Conservation (phyloP, 2,797 vertebrate species). For the Oreochromis grahami region DNA sequence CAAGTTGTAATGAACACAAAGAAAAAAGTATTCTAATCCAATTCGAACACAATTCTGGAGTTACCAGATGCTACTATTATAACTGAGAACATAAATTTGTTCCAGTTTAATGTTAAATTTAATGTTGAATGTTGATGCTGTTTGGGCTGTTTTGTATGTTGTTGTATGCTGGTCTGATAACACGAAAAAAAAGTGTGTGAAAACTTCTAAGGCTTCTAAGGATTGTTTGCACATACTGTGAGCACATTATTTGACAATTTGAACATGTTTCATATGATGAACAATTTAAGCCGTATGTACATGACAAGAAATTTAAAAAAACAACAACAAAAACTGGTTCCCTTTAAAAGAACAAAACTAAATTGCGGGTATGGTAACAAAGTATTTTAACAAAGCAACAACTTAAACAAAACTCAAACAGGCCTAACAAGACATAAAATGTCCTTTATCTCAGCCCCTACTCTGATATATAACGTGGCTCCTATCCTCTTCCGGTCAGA, state of each 20-base stretch:
- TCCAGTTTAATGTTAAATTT: too few species aligned
- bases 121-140: too few species aligned
- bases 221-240: neutral
- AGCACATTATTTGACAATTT: neutral
- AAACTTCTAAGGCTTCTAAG: neutral
- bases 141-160: too few species aligned
- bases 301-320: neutral
- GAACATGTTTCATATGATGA: neutral
- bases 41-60: neutral
- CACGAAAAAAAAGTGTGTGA: neutral
- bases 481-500: neutral
- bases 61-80: neutral
- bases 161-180: too few species aligned
- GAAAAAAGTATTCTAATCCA: neutral
- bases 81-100: neutral
- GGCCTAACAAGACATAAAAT: accelerated
- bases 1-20: accelerated
- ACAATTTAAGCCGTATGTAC: neutral
- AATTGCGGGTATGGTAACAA: neutral
- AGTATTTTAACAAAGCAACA: neutral
- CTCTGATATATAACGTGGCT: neutral
- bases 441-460: neutral
- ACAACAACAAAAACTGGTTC: neutral
- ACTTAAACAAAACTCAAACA: neutral
- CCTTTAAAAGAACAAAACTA: neutral